Conservation (phyloP, 2,797 vertebrate species). For the Pangasius larnaudii region DNA sequence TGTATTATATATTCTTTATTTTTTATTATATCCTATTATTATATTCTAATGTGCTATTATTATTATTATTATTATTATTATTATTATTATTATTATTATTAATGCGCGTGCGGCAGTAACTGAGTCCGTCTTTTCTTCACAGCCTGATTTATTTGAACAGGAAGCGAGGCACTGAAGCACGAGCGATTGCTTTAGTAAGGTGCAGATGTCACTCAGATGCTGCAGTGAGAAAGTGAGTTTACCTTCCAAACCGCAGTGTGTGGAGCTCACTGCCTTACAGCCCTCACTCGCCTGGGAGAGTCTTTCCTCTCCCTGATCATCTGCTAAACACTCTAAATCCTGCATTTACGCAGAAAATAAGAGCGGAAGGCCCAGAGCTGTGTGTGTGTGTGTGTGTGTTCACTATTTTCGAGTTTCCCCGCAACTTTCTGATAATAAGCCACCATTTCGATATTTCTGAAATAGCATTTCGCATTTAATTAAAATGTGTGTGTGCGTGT, state of each 20-base stretch:
- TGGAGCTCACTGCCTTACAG: background rate
- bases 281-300: background rate
- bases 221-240: background rate
- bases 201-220: background rate
- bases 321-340: background rate
- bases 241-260: background rate
- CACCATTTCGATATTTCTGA: background rate
- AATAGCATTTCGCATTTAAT: background rate
- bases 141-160: background rate
- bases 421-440: background rate
- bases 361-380: background rate
- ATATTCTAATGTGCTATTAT: background rate
- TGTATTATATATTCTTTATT: no score
- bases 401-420: background rate
- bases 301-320: background rate
- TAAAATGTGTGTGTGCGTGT: no score
- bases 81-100: conserved; percentile 20
- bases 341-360: no score
- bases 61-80: background rate
- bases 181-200: background rate
- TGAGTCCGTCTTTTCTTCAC: background rate
- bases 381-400: no score
- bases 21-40: background rate
- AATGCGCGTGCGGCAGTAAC: background rate
- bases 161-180: background rate